These are phyloP conservation scores for Peromyscus nudipes DNA, from an alignment of 2,797 vertebrate species.

Conservation along the genomic window DNA sequence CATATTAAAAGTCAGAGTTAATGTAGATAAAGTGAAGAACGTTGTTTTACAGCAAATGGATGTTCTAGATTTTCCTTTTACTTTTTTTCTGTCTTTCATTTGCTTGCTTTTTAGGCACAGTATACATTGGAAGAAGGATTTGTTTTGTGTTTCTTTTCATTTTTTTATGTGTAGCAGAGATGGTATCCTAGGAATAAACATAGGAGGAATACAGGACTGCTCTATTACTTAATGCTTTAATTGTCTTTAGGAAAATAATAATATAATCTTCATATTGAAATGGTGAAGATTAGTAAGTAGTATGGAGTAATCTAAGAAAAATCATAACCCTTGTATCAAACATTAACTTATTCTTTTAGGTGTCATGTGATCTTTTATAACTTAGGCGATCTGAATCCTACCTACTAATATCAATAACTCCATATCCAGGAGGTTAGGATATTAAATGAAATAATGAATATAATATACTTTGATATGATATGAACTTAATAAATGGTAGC, in stretches of 20 bases:
- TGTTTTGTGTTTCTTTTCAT: background rate
- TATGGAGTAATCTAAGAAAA: background rate
- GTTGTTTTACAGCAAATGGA: background rate
- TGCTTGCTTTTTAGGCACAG: background rate
- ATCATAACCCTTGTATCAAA: background rate
- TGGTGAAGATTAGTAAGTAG: background rate
- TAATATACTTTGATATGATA: background rate
- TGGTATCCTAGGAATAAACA: background rate
- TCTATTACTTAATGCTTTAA: background rate
- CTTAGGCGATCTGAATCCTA: background rate
- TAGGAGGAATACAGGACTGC: background rate
- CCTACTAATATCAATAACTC: slow-evolving; percentile 3
- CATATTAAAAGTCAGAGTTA: background rate
- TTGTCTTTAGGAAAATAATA: background rate
- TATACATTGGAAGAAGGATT: background rate
- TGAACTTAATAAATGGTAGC: background rate
- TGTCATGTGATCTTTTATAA: background rate
- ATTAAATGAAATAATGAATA: background rate
- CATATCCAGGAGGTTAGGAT: background rate
- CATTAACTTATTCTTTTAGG: background rate
- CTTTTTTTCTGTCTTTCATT: background rate
- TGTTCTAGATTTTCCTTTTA: background rate
- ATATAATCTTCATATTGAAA: slow-evolving; percentile 4
- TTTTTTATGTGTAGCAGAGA: background rate
- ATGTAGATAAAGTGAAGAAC: background rate